Percentiles rank a stretch among this genome's conserved stretches.
Evolutionary conservation across 2,797 vertebrate species (phyloP).

Genomic region (Peromyscus attwateri): DNA sequence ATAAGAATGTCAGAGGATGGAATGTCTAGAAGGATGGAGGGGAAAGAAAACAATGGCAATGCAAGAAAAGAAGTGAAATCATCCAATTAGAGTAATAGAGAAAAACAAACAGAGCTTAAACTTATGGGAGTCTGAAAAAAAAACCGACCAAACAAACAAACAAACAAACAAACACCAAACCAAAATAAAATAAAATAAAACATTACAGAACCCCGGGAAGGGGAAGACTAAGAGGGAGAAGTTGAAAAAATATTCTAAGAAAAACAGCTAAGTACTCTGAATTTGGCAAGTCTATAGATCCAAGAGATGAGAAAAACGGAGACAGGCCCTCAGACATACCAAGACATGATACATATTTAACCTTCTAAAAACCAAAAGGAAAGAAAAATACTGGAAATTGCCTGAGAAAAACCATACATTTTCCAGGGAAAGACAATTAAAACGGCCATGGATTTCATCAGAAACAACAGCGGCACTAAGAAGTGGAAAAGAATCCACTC

Average conservation of each 20-base stretch:
- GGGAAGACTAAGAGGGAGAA: background rate
- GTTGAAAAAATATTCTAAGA: background rate
- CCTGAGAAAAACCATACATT: background rate
- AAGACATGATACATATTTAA: background rate
- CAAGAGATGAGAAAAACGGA: background rate
- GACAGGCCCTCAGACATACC: background rate
- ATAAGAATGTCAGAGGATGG: background rate
- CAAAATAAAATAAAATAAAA: too few relatives aligned
- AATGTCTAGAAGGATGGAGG: background rate
- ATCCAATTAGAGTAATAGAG: background rate
- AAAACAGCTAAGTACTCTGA: background rate
- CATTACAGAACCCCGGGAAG: background rate
- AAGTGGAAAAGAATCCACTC: background rate
- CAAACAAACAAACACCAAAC: too few relatives aligned
- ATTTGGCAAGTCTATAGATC: background rate
- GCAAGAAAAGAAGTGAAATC: background rate
- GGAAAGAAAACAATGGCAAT: background rate
- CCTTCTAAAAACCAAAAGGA: background rate
- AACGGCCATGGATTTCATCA: background rate
- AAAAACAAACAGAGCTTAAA: background rate
- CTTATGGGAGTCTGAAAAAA: background rate
- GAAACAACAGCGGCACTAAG: background rate
- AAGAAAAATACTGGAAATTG: background rate
- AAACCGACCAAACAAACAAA: background rate
- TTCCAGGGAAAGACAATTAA: background rate